Conservation (phyloP, 1,140 invertebrate genomes). For the Acromyrmex echinatior region DNA sequence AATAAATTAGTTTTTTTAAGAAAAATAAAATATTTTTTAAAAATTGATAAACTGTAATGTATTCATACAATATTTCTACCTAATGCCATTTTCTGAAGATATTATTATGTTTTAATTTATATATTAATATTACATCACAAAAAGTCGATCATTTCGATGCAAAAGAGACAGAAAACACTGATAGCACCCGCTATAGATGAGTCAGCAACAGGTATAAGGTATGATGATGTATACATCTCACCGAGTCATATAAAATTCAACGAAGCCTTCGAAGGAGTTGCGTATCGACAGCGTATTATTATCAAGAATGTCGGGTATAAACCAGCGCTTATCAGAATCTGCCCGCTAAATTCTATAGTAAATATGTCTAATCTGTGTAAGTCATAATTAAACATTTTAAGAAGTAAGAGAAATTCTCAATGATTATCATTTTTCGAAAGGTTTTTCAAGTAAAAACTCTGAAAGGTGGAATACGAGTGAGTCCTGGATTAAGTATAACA, state of each 20-base stretch:
- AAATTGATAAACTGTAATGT: neutral
- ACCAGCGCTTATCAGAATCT: constrained; percentile 71
- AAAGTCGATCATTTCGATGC: neutral
- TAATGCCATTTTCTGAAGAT: neutral
- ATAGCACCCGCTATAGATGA: neutral
- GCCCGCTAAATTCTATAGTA: constrained; percentile 76
- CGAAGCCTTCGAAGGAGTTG: constrained; percentile 77
- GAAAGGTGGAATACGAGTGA: constrained; percentile 67
- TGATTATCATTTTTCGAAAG: constrained; percentile 64
- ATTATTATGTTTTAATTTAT: neutral
- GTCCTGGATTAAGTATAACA: constrained; percentile 78
- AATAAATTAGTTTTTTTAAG: neutral
- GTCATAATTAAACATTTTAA: neutral
- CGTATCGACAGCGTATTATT: constrained; percentile 62
- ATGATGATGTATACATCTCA: constrained; percentile 74
- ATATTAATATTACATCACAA: neutral
- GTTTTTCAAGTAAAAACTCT: constrained; percentile 74
- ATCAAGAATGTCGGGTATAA: constrained; percentile 76
- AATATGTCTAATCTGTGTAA: constrained; percentile 7
- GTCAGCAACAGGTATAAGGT: constrained; percentile 8
- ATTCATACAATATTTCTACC: neutral
- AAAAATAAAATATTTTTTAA: neutral
- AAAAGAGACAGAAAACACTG: constrained; percentile 25
- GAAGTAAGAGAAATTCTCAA: neutral
- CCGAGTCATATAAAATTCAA: constrained; percentile 75